These are phyloP conservation scores for Spea hammondii DNA, from an alignment of 2,797 vertebrate species.

Conservation along the genomic window DNA sequence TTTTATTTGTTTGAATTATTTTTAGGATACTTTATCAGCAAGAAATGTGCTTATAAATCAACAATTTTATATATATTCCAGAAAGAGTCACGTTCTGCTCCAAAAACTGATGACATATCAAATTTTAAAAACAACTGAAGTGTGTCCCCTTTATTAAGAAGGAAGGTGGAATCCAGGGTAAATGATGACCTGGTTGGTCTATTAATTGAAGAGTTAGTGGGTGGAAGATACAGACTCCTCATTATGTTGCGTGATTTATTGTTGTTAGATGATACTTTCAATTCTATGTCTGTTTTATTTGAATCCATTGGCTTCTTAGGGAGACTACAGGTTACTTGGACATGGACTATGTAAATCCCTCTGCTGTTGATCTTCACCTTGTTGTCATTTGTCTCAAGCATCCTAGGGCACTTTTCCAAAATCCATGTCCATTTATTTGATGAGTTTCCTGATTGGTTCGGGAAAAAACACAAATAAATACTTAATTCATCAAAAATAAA, in stretches of 20 bases:
- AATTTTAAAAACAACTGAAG: neutral
- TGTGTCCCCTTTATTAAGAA: neutral
- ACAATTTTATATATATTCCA: constrained; percentile 3
- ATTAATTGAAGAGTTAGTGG: neutral
- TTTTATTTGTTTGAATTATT: too few relatives aligned
- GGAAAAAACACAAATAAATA: neutral
- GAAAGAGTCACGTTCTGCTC: neutral
- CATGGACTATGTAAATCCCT: constrained; percentile 2
- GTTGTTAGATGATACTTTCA: neutral
- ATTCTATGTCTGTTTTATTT: neutral
- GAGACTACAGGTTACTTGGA: constrained; percentile 2
- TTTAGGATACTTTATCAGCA: neutral
- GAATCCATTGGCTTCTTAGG: too few relatives aligned
- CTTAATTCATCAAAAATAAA: neutral
- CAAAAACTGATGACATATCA: neutral
- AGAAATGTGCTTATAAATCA: neutral
- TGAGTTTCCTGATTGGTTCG: neutral
- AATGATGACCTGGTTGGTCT: neutral
- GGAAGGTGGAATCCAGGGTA: neutral
- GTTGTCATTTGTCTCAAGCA: neutral
- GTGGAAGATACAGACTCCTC: neutral
- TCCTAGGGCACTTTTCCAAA: neutral
- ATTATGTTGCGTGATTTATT: neutral
- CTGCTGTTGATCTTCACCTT: neutral
- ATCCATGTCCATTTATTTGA: neutral